phyloP scores from a whole-genome alignment of 2,888 invertebrate species.

The Himalopsyche anomala region DNA sequence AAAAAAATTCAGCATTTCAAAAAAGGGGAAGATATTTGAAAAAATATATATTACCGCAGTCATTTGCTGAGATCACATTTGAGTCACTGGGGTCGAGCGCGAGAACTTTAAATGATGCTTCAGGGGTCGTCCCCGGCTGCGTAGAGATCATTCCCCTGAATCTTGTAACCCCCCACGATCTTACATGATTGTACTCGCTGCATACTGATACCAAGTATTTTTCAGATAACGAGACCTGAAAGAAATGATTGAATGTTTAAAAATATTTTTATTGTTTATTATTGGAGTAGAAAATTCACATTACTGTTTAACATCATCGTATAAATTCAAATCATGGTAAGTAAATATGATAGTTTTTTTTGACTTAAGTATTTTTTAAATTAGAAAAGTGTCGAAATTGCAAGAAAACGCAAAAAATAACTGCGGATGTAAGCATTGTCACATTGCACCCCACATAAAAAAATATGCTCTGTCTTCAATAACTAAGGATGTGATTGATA shows the following conservation, averaged over 20 bases:
- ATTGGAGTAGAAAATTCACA: no score
- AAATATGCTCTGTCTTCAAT: no score
- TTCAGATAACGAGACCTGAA: constrained; percentile 93
- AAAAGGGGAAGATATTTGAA: no score
- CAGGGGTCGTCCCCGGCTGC: constrained; percentile 97
- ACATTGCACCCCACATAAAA: no score
- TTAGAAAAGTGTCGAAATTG: no score
- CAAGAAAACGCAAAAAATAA: no score
- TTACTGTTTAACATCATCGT: no score
- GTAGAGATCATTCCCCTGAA: constrained; percentile 99
- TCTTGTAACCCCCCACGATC: constrained; percentile 97
- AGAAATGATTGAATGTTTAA: constrained; percentile 50
- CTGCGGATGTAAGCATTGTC: no score
- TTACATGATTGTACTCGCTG: constrained; percentile 97
- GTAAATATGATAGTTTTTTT: neutral
- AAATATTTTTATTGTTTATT: no score
- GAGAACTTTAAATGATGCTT: constrained; percentile 98
- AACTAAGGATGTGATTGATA: no score
- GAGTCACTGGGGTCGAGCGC: constrained; percentile 80
- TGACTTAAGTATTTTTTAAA: neutral
- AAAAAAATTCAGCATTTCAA: no score
- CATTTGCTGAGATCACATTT: constrained; percentile 78
- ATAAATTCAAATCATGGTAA: neutral
- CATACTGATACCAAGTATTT: constrained; percentile 97
- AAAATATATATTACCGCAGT: constrained; percentile 77